Base-by-base conservation (phyloP, 2,888 invertebrate species). In the Epiblema foenella region DNA sequence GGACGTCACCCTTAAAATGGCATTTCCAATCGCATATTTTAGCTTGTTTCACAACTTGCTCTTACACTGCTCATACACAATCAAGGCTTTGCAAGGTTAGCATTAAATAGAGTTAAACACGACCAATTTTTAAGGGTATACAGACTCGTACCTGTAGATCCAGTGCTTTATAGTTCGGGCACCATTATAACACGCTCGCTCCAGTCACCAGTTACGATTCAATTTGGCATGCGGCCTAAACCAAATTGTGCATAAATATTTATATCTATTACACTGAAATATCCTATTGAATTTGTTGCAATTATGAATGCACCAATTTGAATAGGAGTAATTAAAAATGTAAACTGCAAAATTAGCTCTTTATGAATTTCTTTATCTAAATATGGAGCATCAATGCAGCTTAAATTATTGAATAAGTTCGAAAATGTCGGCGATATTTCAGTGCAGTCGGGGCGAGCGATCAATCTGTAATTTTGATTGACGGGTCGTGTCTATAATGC, bases 81-180 rank as follows among this genome's bases (percentile, higher is more conserved):
- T 56, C 56, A 39, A 54, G 56, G 59, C 62, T 71, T 67, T 67
- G 66, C 71, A 29, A 66, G 46, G 37, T 67, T 67, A 67, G 56
- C 56, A 39, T 56, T 67, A 60, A 39, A 52, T 58, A 65, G 42
- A 29, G 52, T 56, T 64, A 56, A 60, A 60, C 54, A 71, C 33
- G 71, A 71, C 71, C 71, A 71, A 71, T 67, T 62, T 66, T 71
- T 60, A 49, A 49, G 51, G 51, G n/a, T 39, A 20, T 71, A n/a
- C 49, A 56, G 20, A 62, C 15, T 29, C 62, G 24, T 11, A 52
- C 39, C 20, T 52, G 63, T 49, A 62, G 29, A 51, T 11, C 8
- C 63, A 52, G 51, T 33, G 20, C 15, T 52, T 52, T 52, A 20
- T 24, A 51, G 62, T 52, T 24, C 12, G 63, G 11, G 51, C 20